Evolutionary conservation across 1,140 invertebrate genomes (phyloP).

Genomic region (Eriosoma lanigerum): DNA sequence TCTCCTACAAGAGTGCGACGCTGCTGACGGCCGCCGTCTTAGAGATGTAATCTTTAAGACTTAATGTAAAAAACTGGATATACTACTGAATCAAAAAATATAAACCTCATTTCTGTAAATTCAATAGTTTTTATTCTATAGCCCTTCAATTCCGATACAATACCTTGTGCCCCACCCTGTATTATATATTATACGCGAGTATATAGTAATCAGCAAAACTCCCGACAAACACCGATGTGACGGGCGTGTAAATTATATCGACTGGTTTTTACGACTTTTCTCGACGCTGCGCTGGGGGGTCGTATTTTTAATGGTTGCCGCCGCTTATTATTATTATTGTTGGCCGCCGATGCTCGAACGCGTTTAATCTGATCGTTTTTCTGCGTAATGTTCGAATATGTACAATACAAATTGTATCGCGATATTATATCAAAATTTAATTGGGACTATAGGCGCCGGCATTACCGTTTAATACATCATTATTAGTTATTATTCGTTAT

Average conservation of each 20-base stretch:
- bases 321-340: conserved; percentile 13
- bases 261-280: conserved; percentile 47
- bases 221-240: conserved; percentile 20
- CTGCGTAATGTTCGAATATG: too few relatives aligned
- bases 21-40: background rate
- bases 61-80: background rate
- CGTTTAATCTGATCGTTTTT: background rate
- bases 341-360: background rate
- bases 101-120: too few relatives aligned
- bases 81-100: background rate
- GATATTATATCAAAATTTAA: too few relatives aligned
- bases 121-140: too few relatives aligned
- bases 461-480: too few relatives aligned
- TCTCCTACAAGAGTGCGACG: background rate
- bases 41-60: too few relatives aligned
- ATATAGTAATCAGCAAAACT: conserved; percentile 29
- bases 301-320: background rate
- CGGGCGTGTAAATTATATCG: conserved; percentile 42
- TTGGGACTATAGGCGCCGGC: too few relatives aligned
- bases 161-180: too few relatives aligned
- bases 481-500: too few relatives aligned
- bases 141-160: too few relatives aligned
- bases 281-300: background rate
- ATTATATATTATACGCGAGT: too few relatives aligned
- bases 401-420: too few relatives aligned